Evolutionary conservation across 2,888 invertebrate species (phyloP), one percentile per base, ranked within the genome.

Genomic region (Apotomis betuletana): DNA sequence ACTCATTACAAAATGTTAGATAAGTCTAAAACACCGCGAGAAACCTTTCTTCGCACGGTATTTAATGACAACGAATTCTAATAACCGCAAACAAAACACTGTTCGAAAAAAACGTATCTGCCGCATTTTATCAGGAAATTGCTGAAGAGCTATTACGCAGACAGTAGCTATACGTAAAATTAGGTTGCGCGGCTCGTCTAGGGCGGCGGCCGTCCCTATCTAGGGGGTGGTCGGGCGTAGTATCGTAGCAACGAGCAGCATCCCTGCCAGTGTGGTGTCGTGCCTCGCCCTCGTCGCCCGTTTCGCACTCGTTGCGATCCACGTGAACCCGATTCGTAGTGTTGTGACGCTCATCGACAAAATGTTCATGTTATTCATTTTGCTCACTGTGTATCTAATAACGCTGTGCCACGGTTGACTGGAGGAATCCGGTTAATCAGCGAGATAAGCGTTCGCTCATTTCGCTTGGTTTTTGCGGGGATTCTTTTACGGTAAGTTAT

Each of bases 191-290:
- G 77, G 77, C 76, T 76, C 87, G 87, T 87, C 85, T 88, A 90
- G 91, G 92, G 92, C 91, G 91, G 91, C 85, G 83, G 83, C 83
- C 68, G 84, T 84, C 85, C 80, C 79, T 79, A 84, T 83, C 86
- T 85, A 78, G 84, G 86, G 89, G 90, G 88, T 85, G 87, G 87
- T 79, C 80, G 87, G 88, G 87, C 81, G 86, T 80, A 79, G 92
- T 93, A 91, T 88, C 92, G 83, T 91, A 91, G 92, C 92, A 93
- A 93, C 92, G 77, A 75, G 76, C 92, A 92, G 92, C 92, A 91
- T 93, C 92, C 92, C 90, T 90, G 85, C 77, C 92, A 92, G 92
- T 92, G 82, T 85, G 83, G 85, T 85, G 83, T 83, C 80, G 85
- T 77, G 81, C 76, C 80, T 80, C 86, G 87, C 77, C 75, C 79